Conservation (phyloP, 2,888 invertebrate species). For the Steinernema scapterisci region DNA sequence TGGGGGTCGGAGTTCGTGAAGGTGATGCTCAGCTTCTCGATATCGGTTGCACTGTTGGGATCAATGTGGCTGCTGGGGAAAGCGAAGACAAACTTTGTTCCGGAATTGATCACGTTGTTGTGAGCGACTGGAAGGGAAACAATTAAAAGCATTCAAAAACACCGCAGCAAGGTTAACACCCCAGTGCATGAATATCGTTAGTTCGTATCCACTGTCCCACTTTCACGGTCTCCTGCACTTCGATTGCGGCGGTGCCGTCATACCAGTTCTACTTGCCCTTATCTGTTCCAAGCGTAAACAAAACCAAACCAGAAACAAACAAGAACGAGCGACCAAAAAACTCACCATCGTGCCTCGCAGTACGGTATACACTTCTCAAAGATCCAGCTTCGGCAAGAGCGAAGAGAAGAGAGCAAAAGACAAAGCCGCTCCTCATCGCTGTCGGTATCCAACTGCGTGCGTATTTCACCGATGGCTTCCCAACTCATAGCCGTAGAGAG, state of each 20-base stretch:
- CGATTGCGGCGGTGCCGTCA: no score
- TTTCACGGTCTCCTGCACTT: no score
- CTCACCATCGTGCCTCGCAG: not conserved
- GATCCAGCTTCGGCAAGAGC: not conserved
- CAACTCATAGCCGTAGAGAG: not conserved
- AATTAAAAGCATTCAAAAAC: not conserved
- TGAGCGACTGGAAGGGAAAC: not conserved
- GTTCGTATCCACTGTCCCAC: no score
- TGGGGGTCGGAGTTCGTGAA: not conserved
- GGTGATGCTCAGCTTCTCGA: not conserved
- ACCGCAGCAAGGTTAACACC: no score
- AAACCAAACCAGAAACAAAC: no score
- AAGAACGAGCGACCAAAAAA: not conserved
- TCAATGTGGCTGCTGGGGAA: not conserved
- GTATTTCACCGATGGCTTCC: not conserved
- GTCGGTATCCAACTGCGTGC: not conserved
- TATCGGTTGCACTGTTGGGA: not conserved
- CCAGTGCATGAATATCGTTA: no score
- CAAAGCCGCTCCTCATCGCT: not conserved
- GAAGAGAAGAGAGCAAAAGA: not conserved
- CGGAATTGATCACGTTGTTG: slow-evolving; percentile 2
- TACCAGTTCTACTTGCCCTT: no score
- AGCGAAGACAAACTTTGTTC: slow-evolving; percentile 20
- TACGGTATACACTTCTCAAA: not conserved
- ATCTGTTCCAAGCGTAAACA: no score